Evolutionary conservation across 2,888 invertebrate genomes (phyloP).

Genomic region (Tetrapedia diversipes): DNA sequence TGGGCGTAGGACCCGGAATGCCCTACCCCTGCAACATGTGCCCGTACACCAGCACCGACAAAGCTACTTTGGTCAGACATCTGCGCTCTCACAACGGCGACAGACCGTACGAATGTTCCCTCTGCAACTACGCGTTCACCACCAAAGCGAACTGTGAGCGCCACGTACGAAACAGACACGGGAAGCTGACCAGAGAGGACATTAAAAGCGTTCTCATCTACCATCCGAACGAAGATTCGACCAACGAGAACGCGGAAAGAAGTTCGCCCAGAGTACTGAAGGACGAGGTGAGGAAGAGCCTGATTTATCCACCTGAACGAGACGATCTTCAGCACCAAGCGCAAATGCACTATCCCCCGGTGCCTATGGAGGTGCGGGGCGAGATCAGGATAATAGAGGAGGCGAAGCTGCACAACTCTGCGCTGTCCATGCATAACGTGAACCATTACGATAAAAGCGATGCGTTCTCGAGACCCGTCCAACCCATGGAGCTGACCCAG

Average conservation of each 20-base stretch:
- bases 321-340: constrained; percentile 56
- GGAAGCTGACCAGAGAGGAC: constrained; percentile 93
- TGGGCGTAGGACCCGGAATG: constrained; percentile 88
- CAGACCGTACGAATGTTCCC: constrained; percentile 95
- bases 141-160: constrained; percentile 99
- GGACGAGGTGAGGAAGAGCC: constrained; percentile 76
- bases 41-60: constrained; percentile 93
- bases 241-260: constrained; percentile 85
- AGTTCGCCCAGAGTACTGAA: constrained; percentile 64
- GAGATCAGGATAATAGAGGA: constrained; percentile 72
- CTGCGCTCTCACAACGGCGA: constrained; percentile 98
- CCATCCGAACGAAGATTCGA: constrained; percentile 93
- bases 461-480: constrained; percentile 58
- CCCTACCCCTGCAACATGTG: constrained; percentile 98
- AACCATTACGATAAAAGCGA: constrained; percentile 62
- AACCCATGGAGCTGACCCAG: constrained; percentile 67
- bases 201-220: constrained; percentile 94
- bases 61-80: constrained; percentile 95
- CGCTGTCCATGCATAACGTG: constrained; percentile 20
- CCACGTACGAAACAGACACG: constrained; percentile 95
- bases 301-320: constrained; percentile 73
- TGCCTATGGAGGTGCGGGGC: constrained; percentile 51
- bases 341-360: constrained; percentile 64
- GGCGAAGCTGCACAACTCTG: constrained; percentile 58
- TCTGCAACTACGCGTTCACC: constrained; percentile 98